Conservation (phyloP, 2,888 invertebrate genomes). For the Teleogryllus oceanicus region DNA sequence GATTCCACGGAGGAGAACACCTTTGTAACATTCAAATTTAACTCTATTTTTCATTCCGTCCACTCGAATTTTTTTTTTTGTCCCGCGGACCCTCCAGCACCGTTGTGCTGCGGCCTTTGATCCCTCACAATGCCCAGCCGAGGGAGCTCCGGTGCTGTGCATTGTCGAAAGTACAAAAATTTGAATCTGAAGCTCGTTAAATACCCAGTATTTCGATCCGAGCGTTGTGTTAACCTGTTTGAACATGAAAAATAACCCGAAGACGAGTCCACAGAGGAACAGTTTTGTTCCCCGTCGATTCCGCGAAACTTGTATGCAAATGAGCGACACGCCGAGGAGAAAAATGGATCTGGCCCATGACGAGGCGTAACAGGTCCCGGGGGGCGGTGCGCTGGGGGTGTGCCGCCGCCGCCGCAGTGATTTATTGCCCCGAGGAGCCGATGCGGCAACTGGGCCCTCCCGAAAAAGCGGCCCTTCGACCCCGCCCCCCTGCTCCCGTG, state of each 20-base stretch:
- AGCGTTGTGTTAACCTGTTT: background rate
- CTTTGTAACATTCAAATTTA: constrained; percentile 18
- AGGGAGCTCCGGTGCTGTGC: background rate
- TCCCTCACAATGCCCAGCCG: background rate
- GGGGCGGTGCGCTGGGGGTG: background rate
- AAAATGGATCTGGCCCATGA: background rate
- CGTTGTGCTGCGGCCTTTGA: background rate
- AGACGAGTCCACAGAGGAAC: constrained; percentile 18
- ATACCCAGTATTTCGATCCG: constrained; percentile 9
- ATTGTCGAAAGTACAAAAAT: constrained; percentile 18
- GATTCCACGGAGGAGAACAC: background rate
- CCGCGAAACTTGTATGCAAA: background rate
- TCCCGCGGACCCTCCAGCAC: background rate
- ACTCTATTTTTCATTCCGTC: constrained; percentile 7
- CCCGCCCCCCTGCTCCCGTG: background rate
- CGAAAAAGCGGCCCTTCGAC: background rate
- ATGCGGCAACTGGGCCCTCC: background rate
- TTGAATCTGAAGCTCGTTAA: constrained; percentile 18
- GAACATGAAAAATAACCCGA: constrained; percentile 18
- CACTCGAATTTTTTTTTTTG: constrained; percentile 11
- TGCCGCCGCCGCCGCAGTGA: background rate
- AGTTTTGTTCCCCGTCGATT: background rate
- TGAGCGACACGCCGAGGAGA: background rate
- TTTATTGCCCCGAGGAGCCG: background rate
- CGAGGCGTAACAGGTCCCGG: constrained; percentile 6